These are phyloP conservation scores for Oceanodroma tethys DNA, from an alignment of 2,113 vertebrate genomes.

Conservation along the genomic window DNA sequence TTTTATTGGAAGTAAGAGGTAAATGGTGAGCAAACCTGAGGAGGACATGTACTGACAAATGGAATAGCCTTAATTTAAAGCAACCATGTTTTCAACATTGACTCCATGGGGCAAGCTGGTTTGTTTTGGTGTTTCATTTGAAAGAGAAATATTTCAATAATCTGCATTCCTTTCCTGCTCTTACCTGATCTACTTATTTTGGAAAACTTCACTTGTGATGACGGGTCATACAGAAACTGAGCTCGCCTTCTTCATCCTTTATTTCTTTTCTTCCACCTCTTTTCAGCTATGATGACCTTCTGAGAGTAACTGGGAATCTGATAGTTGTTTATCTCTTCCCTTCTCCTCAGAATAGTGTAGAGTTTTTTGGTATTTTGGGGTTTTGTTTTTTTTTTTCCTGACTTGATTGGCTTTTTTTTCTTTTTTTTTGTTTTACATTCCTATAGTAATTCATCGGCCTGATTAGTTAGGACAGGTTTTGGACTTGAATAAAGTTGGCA, in stretches of 20 bases:
- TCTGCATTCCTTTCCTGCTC: background rate
- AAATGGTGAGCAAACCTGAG: background rate
- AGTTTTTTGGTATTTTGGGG: background rate
- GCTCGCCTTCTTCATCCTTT: background rate
- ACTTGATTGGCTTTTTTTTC: background rate
- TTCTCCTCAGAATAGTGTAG: background rate
- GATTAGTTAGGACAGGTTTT: slow-evolving; percentile 34
- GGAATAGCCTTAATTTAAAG: background rate
- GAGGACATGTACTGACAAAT: background rate
- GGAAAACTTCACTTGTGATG: background rate
- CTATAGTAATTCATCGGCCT: background rate
- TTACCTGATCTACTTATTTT: background rate
- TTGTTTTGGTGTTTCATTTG: background rate
- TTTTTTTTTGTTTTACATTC: background rate
- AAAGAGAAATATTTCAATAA: background rate
- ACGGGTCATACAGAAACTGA: background rate
- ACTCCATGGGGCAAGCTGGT: background rate
- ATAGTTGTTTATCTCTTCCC: background rate
- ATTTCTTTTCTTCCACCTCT: background rate
- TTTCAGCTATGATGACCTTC: background rate
- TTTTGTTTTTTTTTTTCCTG: background rate
- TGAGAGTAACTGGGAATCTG: background rate
- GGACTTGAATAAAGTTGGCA: slow-evolving; percentile 38
- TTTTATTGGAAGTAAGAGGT: background rate
- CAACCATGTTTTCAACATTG: background rate